Percentiles rank a stretch among this genome's conserved stretches.
These are phyloP conservation scores for Clarias gariepinus DNA, from an alignment of 2,113 vertebrate species.

Conservation along the genomic window DNA sequence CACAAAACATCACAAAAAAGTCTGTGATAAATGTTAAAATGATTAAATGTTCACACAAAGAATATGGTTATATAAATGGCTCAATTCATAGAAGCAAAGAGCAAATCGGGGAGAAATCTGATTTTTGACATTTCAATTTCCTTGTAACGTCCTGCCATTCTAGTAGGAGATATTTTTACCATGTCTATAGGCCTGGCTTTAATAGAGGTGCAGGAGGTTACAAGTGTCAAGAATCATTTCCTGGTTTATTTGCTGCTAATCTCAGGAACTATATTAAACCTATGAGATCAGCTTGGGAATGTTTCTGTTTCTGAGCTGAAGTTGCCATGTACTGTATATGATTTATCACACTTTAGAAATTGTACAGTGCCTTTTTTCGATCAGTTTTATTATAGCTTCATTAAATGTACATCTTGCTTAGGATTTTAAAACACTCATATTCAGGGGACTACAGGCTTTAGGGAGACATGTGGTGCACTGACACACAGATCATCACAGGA, in stretches of 20 bases:
- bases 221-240: conserved; percentile 33
- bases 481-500: background rate
- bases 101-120: conserved; percentile 14
- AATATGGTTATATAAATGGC: background rate
- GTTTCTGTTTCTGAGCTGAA: background rate
- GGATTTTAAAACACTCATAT: background rate
- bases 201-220: conserved; percentile 33
- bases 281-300: background rate
- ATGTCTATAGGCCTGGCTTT: conserved; percentile 17
- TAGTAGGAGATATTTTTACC: conserved; percentile 11
- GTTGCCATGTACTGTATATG: background rate
- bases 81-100: conserved; percentile 13
- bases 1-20: no score
- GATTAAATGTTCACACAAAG: background rate
- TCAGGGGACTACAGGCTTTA: no score
- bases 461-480: background rate
- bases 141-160: conserved; percentile 1
- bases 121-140: conserved; percentile 40
- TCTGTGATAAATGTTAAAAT: background rate
- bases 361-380: background rate
- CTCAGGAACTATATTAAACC: background rate
- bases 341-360: background rate
- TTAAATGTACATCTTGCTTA: background rate
- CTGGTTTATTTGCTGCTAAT: background rate
- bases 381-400: background rate